Base-by-base conservation (phyloP, 2,113 vertebrate species). In the Aplodontia rufa region DNA sequence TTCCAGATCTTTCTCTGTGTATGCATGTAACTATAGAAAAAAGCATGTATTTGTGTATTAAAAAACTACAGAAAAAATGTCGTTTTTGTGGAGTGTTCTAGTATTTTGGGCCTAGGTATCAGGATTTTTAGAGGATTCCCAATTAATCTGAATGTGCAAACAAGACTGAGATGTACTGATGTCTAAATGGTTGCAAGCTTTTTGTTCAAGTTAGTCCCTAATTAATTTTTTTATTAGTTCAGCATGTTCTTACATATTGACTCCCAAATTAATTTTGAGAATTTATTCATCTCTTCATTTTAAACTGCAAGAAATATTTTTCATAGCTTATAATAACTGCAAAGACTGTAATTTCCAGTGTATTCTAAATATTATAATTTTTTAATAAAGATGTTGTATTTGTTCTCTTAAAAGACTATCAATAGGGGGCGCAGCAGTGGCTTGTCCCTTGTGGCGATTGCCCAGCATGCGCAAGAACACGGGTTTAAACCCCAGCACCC, bases 341-440 rank as follows among this genome's bases (percentile, higher is more conserved):
- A 69, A 68, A 81, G 49, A 42, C 35, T 94, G 16, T 79, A 72
- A 58, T 82, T 76, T 96, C 71, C n/a, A 89, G 42, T 45, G 9
- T 51, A 51, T 30, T 68, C 10, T 92, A 90, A 82, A 75, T 51
- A 74, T 2, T 58, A 45, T 62, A 12, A 83, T 64, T 91, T 91
- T 92, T 79, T 79, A 92, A 89, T 66, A 92, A 92, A 89, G 40
- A 74, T 89, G 20, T 47, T 75, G 40, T 6, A 84, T 68, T 32
- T 82, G 35, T 64, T 83, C 62, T 90, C 71, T 84, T 24, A 96
- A 88, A 91, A 55, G 22, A 14, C 51, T 60, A 91, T 19, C 71
- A 92, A 79, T 0, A 88, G n/a, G n/a, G n/a, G n/a, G n/a, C n/a
- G n/a, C n/a, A n/a, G n/a, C n/a, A n/a, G n/a, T n/a, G n/a, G n/a